These are phyloP conservation scores for Molossus molossus DNA, from an alignment of 2,797 vertebrate genomes.

Conservation along the genomic window DNA sequence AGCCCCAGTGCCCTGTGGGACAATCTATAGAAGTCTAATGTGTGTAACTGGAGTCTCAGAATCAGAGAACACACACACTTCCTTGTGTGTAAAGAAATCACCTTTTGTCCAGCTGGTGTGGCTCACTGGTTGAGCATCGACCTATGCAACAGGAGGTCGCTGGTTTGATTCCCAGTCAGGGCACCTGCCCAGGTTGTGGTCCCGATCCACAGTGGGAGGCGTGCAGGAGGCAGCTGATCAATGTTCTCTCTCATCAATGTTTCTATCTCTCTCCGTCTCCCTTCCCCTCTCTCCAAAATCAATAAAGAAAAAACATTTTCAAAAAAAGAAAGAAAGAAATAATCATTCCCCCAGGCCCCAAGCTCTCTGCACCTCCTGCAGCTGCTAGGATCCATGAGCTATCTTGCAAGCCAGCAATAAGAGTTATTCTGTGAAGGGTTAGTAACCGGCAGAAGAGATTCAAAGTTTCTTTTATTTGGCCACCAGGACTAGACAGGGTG, in stretches of 20 bases:
- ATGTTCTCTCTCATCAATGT: no score
- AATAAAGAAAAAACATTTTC: no score
- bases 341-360: fast-evolving
- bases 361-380: no score
- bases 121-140: no score
- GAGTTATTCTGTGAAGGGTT: not conserved
- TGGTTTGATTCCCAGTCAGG: no score
- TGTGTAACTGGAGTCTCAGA: not conserved
- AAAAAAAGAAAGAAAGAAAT: not conserved
- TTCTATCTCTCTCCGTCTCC: no score
- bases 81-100: fast-evolving
- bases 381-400: not conserved
- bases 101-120: no score
- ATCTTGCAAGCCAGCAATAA: fast-evolving
- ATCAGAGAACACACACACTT: not conserved
- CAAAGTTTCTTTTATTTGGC: not conserved
- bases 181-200: no score
- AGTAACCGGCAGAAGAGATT: not conserved
- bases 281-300: no score
- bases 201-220: no score
- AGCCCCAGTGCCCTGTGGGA: not conserved
- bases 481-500: not conserved
- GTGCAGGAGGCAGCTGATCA: no score
- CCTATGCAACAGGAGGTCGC: no score
- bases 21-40: fast-evolving